Conservation (phyloP, 2,113 vertebrate species). For the Microcebus jonahi region DNA sequence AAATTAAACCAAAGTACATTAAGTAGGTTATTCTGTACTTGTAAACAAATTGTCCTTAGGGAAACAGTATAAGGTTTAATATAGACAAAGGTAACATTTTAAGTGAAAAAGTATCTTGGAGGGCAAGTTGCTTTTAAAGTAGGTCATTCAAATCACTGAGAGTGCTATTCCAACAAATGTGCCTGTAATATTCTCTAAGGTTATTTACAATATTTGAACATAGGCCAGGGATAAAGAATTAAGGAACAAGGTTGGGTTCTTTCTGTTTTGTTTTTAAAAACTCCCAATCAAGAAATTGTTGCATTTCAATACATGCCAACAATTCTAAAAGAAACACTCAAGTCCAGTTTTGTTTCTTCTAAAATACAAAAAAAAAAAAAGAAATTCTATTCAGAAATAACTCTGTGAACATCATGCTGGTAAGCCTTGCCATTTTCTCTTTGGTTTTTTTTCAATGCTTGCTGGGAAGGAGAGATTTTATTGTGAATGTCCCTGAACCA, state of each 20-base stretch:
- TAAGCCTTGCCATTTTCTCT: background rate
- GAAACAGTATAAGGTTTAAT: slow-evolving; percentile 7
- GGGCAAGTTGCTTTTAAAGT: slow-evolving; percentile 30
- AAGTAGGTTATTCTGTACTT: background rate
- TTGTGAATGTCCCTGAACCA: background rate
- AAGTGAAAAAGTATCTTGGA: background rate
- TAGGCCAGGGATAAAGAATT: background rate
- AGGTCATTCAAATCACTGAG: slow-evolving; percentile 16
- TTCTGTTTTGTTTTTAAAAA: slow-evolving; percentile 46
- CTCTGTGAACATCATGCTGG: background rate
- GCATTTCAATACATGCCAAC: slow-evolving; percentile 9
- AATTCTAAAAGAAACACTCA: slow-evolving; percentile 57
- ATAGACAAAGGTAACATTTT: slow-evolving; percentile 38
- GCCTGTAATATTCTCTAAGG: slow-evolving; percentile 13
- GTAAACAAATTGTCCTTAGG: background rate
- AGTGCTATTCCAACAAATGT: background rate
- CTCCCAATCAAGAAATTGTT: slow-evolving; percentile 8
- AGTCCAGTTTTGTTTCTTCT: background rate
- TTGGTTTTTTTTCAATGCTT: slow-evolving; percentile 11
- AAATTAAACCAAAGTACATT: background rate
- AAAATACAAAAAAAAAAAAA: background rate
- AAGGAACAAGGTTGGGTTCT: background rate
- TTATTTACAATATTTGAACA: slow-evolving; percentile 36
- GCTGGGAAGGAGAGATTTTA: slow-evolving; percentile 28
- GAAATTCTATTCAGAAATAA: slow-evolving; percentile 23